Evolutionary conservation across 2,113 vertebrate species (phyloP).

Genomic region (Ptychochromis oligacanthus): DNA sequence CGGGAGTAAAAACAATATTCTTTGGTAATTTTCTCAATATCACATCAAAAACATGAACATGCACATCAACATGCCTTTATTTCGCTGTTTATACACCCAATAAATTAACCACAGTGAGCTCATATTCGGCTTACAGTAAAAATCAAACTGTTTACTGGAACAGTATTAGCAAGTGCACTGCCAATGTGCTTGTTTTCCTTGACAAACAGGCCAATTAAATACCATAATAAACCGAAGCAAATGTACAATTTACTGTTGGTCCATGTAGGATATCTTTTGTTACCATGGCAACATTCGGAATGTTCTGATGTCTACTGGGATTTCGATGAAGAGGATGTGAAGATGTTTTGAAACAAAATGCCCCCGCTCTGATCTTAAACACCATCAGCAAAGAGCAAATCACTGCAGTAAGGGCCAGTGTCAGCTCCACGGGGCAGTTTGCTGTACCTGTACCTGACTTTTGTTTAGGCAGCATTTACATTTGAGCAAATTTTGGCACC

Average conservation of each 20-base stretch:
- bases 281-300: constrained; percentile 50
- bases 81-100: not conserved
- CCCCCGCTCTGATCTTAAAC: constrained; percentile 2
- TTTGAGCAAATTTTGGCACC: constrained; percentile 1
- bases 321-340: not conserved
- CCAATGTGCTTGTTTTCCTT: constrained; percentile 17
- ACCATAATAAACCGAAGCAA: not conserved
- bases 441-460: not conserved
- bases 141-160: not conserved
- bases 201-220: constrained; percentile 35
- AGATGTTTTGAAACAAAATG: constrained; percentile 15
- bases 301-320: constrained; percentile 17
- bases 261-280: constrained; percentile 15
- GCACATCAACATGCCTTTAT: not conserved
- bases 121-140: not conserved
- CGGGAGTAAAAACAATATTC: not conserved
- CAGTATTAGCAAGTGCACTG: not conserved
- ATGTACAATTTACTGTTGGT: not conserved
- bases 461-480: constrained; percentile 4
- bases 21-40: not conserved
- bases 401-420: not conserved
- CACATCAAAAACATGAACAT: not conserved
- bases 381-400: not conserved
- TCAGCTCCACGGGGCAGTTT: not conserved
- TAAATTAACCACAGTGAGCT: not conserved